phyloP scores from a whole-genome alignment of 2,888 invertebrate genomes.

The Cactoblastis cactorum region DNA sequence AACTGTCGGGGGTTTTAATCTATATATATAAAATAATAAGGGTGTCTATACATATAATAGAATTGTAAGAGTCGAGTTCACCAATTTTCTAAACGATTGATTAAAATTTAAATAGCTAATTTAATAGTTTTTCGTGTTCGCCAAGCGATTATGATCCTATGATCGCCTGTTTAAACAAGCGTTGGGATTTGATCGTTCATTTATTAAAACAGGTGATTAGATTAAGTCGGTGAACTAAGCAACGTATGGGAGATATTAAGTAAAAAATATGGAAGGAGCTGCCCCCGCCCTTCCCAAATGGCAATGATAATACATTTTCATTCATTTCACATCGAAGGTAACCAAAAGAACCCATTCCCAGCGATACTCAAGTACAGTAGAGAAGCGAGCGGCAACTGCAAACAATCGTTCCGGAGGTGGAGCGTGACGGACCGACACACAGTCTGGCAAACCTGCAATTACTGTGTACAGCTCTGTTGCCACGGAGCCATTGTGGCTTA shows the following conservation, averaged over 20 bases:
- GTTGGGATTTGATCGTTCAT: no score
- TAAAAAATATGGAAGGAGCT: no score
- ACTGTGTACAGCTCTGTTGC: background rate
- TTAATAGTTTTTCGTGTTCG: no score
- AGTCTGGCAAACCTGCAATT: conserved; percentile 3
- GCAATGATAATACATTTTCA: background rate
- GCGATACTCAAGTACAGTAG: background rate
- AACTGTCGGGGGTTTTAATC: background rate
- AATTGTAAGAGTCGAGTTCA: no score
- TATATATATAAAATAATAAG: background rate
- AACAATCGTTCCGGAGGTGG: conserved; percentile 10
- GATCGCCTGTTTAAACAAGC: no score
- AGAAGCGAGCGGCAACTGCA: background rate
- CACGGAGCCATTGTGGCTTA: background rate
- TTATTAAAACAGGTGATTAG: no score
- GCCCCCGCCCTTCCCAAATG: background rate
- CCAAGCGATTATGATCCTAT: no score
- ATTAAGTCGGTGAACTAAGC: no score
- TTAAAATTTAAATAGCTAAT: no score
- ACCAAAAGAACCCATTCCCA: background rate
- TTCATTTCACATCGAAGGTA: background rate
- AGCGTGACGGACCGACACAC: conserved; percentile 9
- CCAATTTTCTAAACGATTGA: no score
- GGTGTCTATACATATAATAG: no score
- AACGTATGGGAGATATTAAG: no score